Evolutionary conservation across 2,888 invertebrate species (phyloP), one percentile per base, ranked within the genome.

Genomic region (Byasa hedistus): DNA sequence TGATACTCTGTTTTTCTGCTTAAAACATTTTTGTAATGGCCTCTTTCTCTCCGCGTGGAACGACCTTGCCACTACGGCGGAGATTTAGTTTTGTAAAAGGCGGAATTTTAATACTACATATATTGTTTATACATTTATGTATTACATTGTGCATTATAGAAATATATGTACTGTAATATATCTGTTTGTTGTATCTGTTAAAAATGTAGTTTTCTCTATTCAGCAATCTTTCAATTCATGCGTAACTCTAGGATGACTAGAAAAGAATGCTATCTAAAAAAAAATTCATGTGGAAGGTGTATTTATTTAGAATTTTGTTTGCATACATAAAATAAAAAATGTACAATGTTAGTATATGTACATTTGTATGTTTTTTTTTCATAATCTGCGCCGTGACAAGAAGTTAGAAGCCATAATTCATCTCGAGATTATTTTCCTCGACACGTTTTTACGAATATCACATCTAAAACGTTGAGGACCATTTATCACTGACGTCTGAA

Each of bases 401-500:
- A 54, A 57, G 63, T 27, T 24, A 23, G 36, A 22, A 54, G 58
- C 51, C 36, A 64, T 59, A 54, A 62, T 62, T 62, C 62, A 58
- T 58, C 66, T 54, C 54, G 58, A 62, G 61, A 61, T 66, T 58
- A 62, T 57, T 54, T 61, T 58, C 54, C 61, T 66, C 57, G 61
- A 66, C 66, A 54, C 54, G 57, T 66, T 62, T 66, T 57, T 66
- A 52, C 61, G 57, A 62, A 62, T 66, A 54, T 54, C 54, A 66
- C 54, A 44, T 62, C 57, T 58, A 54, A 39, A 52, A 58, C 61
- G 36, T 36, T 54, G 61, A 54, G 23, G 39, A 27, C 54, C 58
- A 66, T 66, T 66, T 62, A 66, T 66, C 62, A 62, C 66, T n/a
- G 58, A 58, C 57, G 52, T 62, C 61, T 66, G 44, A 66, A 66